Evolutionary conservation across 2,888 invertebrate genomes (phyloP).

Genomic region (Nasonovia ribisnigri): DNA sequence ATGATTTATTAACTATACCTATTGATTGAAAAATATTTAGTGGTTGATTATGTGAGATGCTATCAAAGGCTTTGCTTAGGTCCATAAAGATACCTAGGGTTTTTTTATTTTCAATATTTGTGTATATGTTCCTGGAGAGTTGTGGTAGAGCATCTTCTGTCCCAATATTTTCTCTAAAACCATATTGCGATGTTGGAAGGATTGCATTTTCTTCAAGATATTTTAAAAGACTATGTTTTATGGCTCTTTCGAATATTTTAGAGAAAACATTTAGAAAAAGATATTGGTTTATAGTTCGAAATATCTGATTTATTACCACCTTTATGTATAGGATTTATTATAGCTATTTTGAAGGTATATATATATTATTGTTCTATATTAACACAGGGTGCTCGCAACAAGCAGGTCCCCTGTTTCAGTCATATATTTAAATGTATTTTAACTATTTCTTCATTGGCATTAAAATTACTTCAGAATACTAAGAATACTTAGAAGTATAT

Average conservation of each 20-base stretch:
- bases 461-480: too few relatives aligned
- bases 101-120: not conserved
- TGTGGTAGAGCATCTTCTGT: not conserved
- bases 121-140: not conserved
- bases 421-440: too few relatives aligned
- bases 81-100: not conserved
- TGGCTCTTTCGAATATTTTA: not conserved
- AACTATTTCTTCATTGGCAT: too few relatives aligned
- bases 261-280: not conserved
- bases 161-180: not conserved
- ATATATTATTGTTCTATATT: too few relatives aligned
- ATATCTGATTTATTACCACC: not conserved
- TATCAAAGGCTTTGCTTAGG: not conserved
- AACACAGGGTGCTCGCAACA: too few relatives aligned
- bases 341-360: too few relatives aligned
- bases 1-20: not conserved
- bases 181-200: not conserved
- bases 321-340: too few relatives aligned
- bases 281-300: not conserved
- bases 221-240: not conserved
- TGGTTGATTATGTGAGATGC: not conserved
- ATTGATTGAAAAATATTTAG: not conserved
- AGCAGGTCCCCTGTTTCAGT: too few relatives aligned
- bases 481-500: too few relatives aligned
- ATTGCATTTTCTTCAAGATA: not conserved